Evolutionary conservation across 2,113 vertebrate genomes (phyloP).

Genomic region (Piaya cayana): DNA sequence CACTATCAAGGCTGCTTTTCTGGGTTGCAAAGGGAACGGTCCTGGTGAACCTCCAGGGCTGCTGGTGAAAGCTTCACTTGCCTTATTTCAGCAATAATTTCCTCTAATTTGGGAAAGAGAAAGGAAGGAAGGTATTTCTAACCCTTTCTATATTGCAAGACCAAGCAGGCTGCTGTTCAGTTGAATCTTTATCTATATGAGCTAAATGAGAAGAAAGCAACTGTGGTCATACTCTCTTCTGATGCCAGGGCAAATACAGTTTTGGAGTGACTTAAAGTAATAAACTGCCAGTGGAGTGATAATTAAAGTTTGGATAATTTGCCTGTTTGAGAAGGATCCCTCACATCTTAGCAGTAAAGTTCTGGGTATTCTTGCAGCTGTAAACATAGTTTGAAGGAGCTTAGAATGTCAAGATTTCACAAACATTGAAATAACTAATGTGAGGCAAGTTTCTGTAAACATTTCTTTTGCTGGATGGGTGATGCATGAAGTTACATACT

Average conservation of each 20-base stretch:
- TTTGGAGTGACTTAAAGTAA: neutral
- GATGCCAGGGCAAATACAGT: neutral
- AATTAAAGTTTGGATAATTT: neutral
- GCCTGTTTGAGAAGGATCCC: neutral
- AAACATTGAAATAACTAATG: neutral
- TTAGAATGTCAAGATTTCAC: neutral
- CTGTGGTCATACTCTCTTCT: neutral
- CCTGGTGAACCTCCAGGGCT: accelerated
- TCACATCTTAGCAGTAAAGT: neutral
- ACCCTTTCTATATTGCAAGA: neutral
- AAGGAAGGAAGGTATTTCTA: neutral
- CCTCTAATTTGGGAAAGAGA: neutral
- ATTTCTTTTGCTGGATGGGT: neutral
- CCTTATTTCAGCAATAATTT: neutral
- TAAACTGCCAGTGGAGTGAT: neutral
- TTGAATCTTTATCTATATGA: accelerated
- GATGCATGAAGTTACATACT: accelerated
- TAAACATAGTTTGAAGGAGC: neutral
- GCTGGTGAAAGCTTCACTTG: accelerated
- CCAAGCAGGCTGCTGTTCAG: neutral
- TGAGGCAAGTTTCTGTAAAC: neutral
- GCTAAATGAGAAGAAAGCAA: neutral
- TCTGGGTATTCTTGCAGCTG: neutral
- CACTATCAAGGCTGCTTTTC: accelerated
- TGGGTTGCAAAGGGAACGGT: accelerated